Conservation (phyloP, 2,797 vertebrate genomes). For the Sebastes glaucus region DNA sequence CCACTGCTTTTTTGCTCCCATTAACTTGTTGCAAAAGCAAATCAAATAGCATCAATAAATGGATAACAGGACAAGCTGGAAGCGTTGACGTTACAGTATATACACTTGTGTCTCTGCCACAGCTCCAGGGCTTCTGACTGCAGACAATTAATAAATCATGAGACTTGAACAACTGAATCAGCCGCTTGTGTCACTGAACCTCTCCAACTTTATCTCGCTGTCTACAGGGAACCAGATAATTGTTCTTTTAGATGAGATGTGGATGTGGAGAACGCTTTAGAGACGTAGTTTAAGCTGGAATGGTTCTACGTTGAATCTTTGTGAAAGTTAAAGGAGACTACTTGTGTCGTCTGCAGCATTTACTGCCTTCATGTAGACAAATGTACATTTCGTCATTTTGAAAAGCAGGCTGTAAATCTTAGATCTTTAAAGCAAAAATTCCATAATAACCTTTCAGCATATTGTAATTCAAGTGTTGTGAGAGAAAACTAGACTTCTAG, state of each 20-base stretch:
- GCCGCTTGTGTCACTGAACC: not conserved
- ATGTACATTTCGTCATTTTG: not conserved
- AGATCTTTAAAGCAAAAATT: not conserved
- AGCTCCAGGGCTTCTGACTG: slow-evolving; percentile 17
- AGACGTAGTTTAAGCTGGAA: not conserved
- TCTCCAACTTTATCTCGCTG: not conserved
- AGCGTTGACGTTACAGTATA: not conserved
- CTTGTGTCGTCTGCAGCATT: not conserved
- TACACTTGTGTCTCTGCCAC: slow-evolving; percentile 6
- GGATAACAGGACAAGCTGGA: not conserved
- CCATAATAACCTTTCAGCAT: no score
- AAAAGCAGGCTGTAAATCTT: not conserved
- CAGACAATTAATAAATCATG: slow-evolving; percentile 58
- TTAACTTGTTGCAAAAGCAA: slow-evolving; percentile 19
- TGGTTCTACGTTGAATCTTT: not conserved
- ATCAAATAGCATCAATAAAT: not conserved
- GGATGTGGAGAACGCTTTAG: not conserved
- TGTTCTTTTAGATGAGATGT: not conserved
- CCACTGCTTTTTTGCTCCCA: not conserved
- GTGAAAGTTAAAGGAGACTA: not conserved
- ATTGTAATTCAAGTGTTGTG: no score
- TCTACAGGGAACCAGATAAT: not conserved
- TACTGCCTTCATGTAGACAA: not conserved
- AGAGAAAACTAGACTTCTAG: no score
- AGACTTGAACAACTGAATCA: slow-evolving; percentile 30